phyloP scores from a whole-genome alignment of 1,140 invertebrate species.

The Gyrodactylus salaris region DNA sequence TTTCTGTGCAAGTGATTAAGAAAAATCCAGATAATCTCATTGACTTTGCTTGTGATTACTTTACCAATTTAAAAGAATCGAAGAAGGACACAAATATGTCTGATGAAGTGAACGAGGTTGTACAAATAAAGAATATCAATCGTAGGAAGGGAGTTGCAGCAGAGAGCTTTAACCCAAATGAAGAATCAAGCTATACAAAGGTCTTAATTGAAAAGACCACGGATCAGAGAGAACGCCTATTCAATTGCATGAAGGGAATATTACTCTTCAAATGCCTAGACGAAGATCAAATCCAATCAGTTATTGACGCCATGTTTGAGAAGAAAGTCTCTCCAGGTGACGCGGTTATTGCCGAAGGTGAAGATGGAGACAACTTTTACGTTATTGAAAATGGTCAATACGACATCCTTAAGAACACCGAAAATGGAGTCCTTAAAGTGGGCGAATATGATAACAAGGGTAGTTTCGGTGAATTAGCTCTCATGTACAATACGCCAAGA shows the following conservation, averaged over 20 bases:
- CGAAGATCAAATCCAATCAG: constrained; percentile 40
- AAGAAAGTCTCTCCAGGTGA: constrained; percentile 36
- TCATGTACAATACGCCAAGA: constrained; percentile 78
- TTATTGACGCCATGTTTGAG: constrained; percentile 86
- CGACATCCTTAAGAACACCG: neutral
- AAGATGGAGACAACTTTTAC: constrained; percentile 90
- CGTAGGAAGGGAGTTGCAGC: constrained; percentile 1
- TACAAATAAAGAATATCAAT: neutral
- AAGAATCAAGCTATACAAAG: neutral
- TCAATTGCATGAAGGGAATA: constrained; percentile 60
- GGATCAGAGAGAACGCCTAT: constrained; percentile 46
- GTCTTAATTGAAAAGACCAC: constrained; percentile 34
- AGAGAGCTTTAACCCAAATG: constrained; percentile 5
- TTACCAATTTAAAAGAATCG: neutral
- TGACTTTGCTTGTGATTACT: constrained; percentile 3
- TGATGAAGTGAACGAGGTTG: neutral
- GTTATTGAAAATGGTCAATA: constrained; percentile 36
- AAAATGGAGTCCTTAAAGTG: neutral
- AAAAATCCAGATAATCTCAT: neutral
- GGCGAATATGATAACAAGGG: constrained; percentile 33
- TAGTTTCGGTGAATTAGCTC: constrained; percentile 60
- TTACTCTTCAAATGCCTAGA: constrained; percentile 64
- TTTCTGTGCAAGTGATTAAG: neutral
- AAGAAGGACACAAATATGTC: neutral
- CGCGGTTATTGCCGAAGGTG: constrained; percentile 63